phyloP scores from a whole-genome alignment of 64 coral and sea anemone genomes.

The Stylophora pistillata region DNA sequence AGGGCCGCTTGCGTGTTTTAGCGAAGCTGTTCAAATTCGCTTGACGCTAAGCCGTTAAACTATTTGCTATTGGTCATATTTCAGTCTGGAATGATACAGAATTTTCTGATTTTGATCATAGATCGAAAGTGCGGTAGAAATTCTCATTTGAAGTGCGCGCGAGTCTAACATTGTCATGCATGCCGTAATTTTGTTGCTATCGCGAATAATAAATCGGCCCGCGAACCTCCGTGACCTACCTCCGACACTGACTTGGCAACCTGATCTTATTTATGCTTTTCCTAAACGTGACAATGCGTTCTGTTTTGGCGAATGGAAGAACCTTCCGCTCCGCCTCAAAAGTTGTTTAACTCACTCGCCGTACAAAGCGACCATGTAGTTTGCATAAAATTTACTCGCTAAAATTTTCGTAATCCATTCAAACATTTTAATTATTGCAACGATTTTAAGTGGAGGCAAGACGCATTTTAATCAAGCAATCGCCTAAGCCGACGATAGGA shows the following conservation, averaged over 20 bases:
- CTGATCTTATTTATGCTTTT: conserved; percentile 27
- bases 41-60: conserved; percentile 24
- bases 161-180: neutral
- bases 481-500: neutral
- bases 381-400: conserved; percentile 43
- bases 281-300: conserved; percentile 6
- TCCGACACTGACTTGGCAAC: neutral
- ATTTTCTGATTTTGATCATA: neutral
- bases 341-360: conserved; percentile 2
- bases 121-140: neutral
- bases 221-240: conserved; percentile 14
- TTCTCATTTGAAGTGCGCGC: neutral
- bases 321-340: conserved; percentile 11
- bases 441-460: conserved; percentile 48
- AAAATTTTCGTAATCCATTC: conserved; percentile 52
- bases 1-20: conserved; percentile 29
- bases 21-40: conserved; percentile 25
- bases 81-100: neutral
- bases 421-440: conserved; percentile 55
- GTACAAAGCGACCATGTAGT: neutral
- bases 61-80: conserved; percentile 30
- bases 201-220: neutral
- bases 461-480: conserved; percentile 14
- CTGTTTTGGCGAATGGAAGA: conserved; percentile 20
- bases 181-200: conserved; percentile 7